Evolutionary conservation across 2,113 vertebrate genomes (phyloP).

Genomic region (Sorex fumeus): DNA sequence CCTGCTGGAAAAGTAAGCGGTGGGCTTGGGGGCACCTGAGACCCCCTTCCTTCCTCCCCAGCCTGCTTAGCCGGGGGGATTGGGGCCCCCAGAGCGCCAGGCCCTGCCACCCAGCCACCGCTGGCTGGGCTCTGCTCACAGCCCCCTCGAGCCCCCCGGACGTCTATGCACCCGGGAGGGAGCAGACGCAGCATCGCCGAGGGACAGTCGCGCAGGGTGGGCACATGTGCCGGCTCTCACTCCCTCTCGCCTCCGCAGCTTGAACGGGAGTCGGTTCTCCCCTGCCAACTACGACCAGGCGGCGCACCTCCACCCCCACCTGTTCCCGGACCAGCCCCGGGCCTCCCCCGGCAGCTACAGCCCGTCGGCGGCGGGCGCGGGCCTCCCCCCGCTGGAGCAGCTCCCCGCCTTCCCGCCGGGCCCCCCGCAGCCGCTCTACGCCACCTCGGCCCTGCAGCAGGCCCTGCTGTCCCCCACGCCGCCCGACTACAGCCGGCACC

Average conservation of each 20-base stretch:
- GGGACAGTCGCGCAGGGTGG: no score
- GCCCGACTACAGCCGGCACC: slow-evolving; percentile 94
- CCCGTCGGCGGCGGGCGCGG: slow-evolving; percentile 88
- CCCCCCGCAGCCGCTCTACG: slow-evolving; percentile 87
- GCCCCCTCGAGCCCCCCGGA: neutral
- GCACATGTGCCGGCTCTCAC: slow-evolving; percentile 32
- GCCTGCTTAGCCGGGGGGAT: neutral
- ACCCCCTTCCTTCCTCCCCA: neutral
- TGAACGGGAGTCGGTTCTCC: slow-evolving; percentile 94
- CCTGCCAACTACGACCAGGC: slow-evolving; percentile 94
- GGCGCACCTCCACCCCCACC: slow-evolving; percentile 94
- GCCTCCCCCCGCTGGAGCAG: slow-evolving; percentile 90
- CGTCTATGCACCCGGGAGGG: neutral
- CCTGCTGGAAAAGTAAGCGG: neutral
- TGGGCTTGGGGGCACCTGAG: slow-evolving; percentile 11
- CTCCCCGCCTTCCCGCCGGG: slow-evolving; percentile 90
- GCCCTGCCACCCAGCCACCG: neutral
- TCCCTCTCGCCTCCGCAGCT: slow-evolving; percentile 85
- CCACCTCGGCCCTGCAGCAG: slow-evolving; percentile 96
- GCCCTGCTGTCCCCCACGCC: slow-evolving; percentile 97
- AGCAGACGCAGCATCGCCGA: no score
- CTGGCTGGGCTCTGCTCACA: neutral
- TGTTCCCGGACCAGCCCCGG: slow-evolving; percentile 88
- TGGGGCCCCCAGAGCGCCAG: neutral
- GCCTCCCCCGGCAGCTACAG: slow-evolving; percentile 87